A percentile compares a stretch with the other conserved stretches of the same genome.
Evolutionary conservation across 2,113 vertebrate species (phyloP).

Genomic region (Propithecus coquereli): DNA sequence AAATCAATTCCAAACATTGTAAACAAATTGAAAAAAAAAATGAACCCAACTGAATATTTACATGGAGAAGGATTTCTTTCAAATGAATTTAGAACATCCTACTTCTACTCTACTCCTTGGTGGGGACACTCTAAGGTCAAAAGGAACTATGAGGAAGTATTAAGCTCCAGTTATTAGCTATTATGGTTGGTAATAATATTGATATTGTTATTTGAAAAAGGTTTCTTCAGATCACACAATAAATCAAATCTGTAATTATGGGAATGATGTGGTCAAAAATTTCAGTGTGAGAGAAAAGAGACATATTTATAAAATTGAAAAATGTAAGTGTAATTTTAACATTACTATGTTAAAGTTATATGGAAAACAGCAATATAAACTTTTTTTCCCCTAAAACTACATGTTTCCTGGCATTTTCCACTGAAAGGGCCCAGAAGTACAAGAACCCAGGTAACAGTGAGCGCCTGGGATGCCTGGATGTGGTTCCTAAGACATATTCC

Average conservation of each 20-base stretch:
- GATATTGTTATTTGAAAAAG: neutral
- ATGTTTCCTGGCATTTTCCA: neutral
- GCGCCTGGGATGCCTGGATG: rapidly evolving
- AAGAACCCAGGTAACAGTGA: too few species aligned
- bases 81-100: too few species aligned
- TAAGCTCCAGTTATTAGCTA: too few species aligned
- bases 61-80: neutral
- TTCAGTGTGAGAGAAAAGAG: neutral
- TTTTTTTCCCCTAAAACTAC: neutral
- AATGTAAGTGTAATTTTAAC: neutral
- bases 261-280: neutral
- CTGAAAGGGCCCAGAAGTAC: rapidly evolving
- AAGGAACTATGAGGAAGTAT: too few species aligned
- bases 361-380: neutral
- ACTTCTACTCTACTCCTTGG: neutral
- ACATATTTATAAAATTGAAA: neutral
- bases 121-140: neutral
- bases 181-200: neutral
- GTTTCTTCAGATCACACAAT: neutral
- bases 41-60: neutral
- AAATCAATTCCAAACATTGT: neutral
- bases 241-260: neutral
- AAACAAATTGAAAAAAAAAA: neutral
- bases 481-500: neutral
- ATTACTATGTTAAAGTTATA: neutral